Evolutionary conservation across 2,888 invertebrate genomes (phyloP).

Genomic region (Leptinotarsa peninsularis): DNA sequence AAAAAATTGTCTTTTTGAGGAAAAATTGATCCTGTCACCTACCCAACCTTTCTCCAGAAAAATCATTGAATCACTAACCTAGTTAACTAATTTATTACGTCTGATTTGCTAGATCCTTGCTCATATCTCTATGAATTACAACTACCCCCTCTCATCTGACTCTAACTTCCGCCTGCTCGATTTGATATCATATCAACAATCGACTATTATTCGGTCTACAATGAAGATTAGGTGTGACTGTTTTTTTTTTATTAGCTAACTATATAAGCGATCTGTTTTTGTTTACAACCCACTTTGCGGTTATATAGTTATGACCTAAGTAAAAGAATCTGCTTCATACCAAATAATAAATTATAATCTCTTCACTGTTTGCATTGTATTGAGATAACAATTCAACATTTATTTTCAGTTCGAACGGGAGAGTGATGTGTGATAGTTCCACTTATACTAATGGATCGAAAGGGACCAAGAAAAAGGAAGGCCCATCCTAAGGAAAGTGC

Average conservation of each 20-base stretch:
- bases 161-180: too few species aligned
- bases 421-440: not conserved
- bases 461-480: constrained; percentile 20
- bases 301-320: not conserved
- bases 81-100: too few species aligned
- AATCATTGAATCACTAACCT: too few species aligned
- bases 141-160: too few species aligned
- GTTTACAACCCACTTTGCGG: not conserved
- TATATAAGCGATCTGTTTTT: not conserved
- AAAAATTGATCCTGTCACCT: too few species aligned
- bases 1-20: too few species aligned
- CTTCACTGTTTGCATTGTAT: constrained; percentile 26
- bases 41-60: too few species aligned
- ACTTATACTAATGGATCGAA: constrained; percentile 3
- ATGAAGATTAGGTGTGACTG: not conserved
- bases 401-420: constrained; percentile 12
- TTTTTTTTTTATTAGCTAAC: not conserved
- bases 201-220: not conserved
- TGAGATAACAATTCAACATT: constrained; percentile 28
- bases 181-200: too few species aligned
- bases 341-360: constrained; percentile 9
- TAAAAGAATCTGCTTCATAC: constrained; percentile 1
- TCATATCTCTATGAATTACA: too few species aligned
- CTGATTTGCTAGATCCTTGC: too few species aligned
- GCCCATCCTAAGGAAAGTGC: constrained; percentile 39